Evolutionary conservation across 2,888 invertebrate genomes (phyloP), one percentile per base, ranked within the genome.

Genomic region (Glyphotaelius pellucidus): DNA sequence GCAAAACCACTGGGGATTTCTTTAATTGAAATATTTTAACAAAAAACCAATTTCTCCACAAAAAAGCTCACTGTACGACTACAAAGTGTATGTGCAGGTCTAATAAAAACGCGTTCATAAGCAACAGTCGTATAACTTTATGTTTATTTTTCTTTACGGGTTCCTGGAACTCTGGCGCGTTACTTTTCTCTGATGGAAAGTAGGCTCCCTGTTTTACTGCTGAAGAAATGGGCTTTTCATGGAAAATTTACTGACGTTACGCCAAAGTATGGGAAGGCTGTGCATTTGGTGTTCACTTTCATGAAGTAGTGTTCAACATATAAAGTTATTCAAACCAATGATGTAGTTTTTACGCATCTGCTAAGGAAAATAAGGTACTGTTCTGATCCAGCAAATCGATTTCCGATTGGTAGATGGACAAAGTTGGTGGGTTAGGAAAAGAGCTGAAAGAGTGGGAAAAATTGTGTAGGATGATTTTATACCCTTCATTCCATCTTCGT

Each of bases 91-190:
- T 67, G 25, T n/a, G 67, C 67, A 67, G 25, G 67, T 4, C 25
- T 83, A 25, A 35, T 83, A 83, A 35, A 83, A 83, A 83, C 32
- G 83, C 35, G 83, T 83, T 83, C 83, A 38, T 35, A 35, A 35
- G 35, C 83, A 83, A 25, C 35, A 83, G 35, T 83, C 83, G 83
- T 83, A 83, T 83, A 83, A 35, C 83, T 83, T 83, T 83, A 83
- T 35, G 67, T 67, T 25, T 67, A 67, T 67, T 67, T 52, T 67
- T 67, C 67, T 67, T 67, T 67, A 67, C 67, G 67, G 67, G 25
- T 67, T 67, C 25, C 67, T 25, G 25, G 67, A 67, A 67, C 25
- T n/a, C 67, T 19, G 52, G 52, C 25, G 19, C 52, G 52, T 25
- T 67, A 67, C n/a, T 67, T 67, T 67, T 9, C 67, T 9, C n/a